These are phyloP conservation scores for Cetoscarus ocellatus DNA, from an alignment of 2,797 vertebrate species.

Conservation along the genomic window DNA sequence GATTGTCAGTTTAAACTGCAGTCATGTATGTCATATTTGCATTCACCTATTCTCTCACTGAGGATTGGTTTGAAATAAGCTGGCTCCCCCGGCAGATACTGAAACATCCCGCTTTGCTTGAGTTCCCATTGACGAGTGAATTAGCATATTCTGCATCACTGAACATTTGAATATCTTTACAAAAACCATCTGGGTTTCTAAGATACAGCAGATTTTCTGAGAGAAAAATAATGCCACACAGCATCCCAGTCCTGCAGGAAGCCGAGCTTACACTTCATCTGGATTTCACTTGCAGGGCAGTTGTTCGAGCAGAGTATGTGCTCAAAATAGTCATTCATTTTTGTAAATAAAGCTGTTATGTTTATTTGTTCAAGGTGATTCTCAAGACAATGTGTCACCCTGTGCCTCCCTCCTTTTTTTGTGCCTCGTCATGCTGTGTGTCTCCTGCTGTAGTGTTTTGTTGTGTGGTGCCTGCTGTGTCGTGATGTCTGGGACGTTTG, in stretches of 20 bases:
- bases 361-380: conserved; percentile 25
- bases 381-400: not conserved
- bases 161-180: conserved; percentile 60
- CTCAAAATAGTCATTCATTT: conserved; percentile 4
- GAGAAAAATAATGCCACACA: not conserved
- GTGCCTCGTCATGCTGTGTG: conserved; percentile 38
- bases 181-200: conserved; percentile 55
- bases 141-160: conserved; percentile 55
- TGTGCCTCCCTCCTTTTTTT: conserved; percentile 30
- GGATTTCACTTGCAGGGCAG: not conserved
- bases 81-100: conserved; percentile 23
- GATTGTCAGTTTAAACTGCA: not conserved
- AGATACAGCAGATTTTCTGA: conserved; percentile 54
- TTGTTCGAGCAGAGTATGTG: not conserved
- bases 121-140: conserved; percentile 48
- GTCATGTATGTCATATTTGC: not conserved
- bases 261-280: not conserved
- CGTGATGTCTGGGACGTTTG: conserved; percentile 54
- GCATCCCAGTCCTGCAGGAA: not conserved
- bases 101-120: conserved; percentile 48
- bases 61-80: not conserved
- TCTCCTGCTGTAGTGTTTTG: conserved; percentile 29
- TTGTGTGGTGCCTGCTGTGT: conserved; percentile 34
- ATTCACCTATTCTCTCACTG: not conserved
- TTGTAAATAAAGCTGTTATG: not conserved